Conservation (phyloP, 2,888 invertebrate species). For the Penaeus monodon region DNA sequence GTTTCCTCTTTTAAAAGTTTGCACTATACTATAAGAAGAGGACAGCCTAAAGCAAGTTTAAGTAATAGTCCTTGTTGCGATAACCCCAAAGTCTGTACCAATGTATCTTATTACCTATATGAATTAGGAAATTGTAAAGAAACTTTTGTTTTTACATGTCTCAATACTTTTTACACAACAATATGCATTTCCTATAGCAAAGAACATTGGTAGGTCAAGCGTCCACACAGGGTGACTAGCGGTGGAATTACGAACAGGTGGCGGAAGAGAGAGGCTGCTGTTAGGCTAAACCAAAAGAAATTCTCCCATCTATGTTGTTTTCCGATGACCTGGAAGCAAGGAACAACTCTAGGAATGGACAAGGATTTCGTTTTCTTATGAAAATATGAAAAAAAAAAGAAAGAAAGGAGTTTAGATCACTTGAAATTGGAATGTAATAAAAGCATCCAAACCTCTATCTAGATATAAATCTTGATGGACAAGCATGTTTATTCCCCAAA, state of each 20-base stretch:
- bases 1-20: constrained; percentile 6
- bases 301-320: neutral
- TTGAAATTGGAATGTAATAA: neutral
- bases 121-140: constrained; percentile 22
- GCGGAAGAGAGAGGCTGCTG: constrained; percentile 7
- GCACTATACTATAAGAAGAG: constrained; percentile 8
- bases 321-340: too few species aligned
- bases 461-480: neutral
- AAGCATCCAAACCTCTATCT: constrained; percentile 2
- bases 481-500: neutral
- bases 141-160: neutral
- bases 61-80: constrained; percentile 6
- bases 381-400: too few species aligned
- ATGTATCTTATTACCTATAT: constrained; percentile 14
- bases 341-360: too few species aligned
- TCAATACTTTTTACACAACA: constrained; percentile 28
- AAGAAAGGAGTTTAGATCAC: neutral
- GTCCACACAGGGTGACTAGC: constrained; percentile 28
- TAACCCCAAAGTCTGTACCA: constrained; percentile 33
- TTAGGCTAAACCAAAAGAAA: constrained; percentile 26
- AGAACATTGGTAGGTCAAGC: constrained; percentile 40
- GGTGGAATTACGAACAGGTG: neutral
- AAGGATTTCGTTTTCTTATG: too few species aligned
- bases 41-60: constrained; percentile 14
- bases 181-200: constrained; percentile 49